phyloP scores from a whole-genome alignment of 2,113 vertebrate genomes.

The Syngnathoides biaculeatus region DNA sequence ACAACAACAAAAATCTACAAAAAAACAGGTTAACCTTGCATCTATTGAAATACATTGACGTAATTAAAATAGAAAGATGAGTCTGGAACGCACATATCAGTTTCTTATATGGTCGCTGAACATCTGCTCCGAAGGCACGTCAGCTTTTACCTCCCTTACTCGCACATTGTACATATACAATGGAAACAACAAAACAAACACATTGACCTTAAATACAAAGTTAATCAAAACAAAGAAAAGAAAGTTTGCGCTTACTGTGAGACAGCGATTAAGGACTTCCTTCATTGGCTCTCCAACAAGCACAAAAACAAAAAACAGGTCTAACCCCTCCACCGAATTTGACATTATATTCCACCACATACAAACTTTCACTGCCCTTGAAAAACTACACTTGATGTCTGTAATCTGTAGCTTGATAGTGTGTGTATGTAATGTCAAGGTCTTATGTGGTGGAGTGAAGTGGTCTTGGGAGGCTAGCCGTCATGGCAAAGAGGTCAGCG shows the following conservation, averaged over 20 bases:
- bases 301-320: constrained; percentile 25
- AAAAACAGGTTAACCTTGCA: constrained; percentile 64
- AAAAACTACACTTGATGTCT: constrained; percentile 40
- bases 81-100: constrained; percentile 68
- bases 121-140: constrained; percentile 61
- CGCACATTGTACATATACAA: constrained; percentile 62
- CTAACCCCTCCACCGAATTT: constrained; percentile 38
- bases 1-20: constrained; percentile 49
- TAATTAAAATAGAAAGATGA: constrained; percentile 62
- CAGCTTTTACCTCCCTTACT: constrained; percentile 58
- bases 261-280: constrained; percentile 69
- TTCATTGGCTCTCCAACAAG: constrained; percentile 61
- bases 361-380: constrained; percentile 23
- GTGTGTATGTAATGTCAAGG: constrained; percentile 12
- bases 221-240: constrained; percentile 55
- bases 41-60: constrained; percentile 54
- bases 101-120: constrained; percentile 62
- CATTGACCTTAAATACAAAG: constrained; percentile 74
- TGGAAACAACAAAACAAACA: constrained; percentile 66
- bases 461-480: constrained; percentile 43
- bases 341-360: constrained; percentile 26
- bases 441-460: constrained; percentile 41
- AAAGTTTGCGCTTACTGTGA: constrained; percentile 60
- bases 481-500: constrained; percentile 39
- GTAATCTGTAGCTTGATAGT: constrained; percentile 43